Base-by-base conservation (phyloP, 2,888 invertebrate genomes). In the Archips crataeganus region DNA sequence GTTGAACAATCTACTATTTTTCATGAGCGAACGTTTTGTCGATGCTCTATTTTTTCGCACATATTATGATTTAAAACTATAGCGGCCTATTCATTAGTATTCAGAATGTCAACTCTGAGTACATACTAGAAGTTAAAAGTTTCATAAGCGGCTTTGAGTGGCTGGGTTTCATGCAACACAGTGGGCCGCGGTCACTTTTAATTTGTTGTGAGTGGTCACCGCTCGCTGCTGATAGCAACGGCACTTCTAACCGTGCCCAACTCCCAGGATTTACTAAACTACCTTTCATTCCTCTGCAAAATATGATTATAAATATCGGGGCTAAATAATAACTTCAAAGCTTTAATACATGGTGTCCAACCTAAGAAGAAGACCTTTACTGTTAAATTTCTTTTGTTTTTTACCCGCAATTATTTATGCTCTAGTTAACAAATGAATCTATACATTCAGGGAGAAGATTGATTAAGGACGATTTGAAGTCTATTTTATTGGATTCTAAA, bases 171-270 rank as follows among this genome's bases (percentile, higher is more conserved):
- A 11, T 62, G 36, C 59, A n/a, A 49, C 47, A 63, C 13, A 57
- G 59, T 63, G 47, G 11, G 65, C 11, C 15, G 42, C 67, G 64
- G 59, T 63, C 74, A 54, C 51, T 77, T 82, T 80, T 80, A 79
- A 79, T 82, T 83, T 79, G 80, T 77, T 80, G 73, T 76, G 78
- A 78, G 74, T 76, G 73, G 76, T 74, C 74, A 75, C 61, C 63
- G 70, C 62, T 73, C 66, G 75, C 71, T 69, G 51, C 34, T 63
- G 61, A 74, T 70, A 66, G 70, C 75, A 57, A 71, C 60, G 49
- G 65, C 51, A 15, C 10, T 39, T 15, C 39, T 34, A 10, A 42
- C 39, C 15, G 15, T 23, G 51, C 51, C 51, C 15, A 49, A 5
- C n/a, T n/a, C n/a, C n/a, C 13, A n/a, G n/a, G 39, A 57, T 10